These are phyloP conservation scores for Eriosoma lanigerum DNA, from an alignment of 1,140 invertebrate species.

Conservation along the genomic window DNA sequence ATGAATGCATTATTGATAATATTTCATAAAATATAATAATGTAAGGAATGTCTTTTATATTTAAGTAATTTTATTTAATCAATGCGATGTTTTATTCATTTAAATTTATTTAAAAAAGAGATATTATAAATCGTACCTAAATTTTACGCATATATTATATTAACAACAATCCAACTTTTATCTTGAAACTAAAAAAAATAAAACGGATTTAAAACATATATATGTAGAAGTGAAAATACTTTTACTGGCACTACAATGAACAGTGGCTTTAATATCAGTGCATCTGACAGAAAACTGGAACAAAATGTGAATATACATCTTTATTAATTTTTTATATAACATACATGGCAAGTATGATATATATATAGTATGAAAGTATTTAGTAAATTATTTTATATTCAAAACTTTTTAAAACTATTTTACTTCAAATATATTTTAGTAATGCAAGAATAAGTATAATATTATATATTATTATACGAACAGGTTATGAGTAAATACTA, in stretches of 20 bases:
- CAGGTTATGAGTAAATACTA: too few species aligned
- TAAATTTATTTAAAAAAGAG: not conserved
- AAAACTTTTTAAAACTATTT: too few species aligned
- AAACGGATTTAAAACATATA: conserved; percentile 9
- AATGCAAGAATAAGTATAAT: too few species aligned
- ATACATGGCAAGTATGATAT: not conserved
- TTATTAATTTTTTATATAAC: conserved; percentile 1
- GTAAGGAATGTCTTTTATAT: too few species aligned
- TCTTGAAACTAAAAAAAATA: conserved; percentile 5
- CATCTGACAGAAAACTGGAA: conserved; percentile 36
- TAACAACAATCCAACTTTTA: not conserved
- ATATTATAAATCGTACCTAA: not conserved
- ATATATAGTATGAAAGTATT: not conserved
- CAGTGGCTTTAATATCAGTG: conserved; percentile 13
- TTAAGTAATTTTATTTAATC: too few species aligned
- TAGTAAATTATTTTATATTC: too few species aligned
- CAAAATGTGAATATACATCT: conserved; percentile 18
- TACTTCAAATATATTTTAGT: too few species aligned
- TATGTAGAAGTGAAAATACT: conserved; percentile 7
- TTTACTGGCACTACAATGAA: not conserved
- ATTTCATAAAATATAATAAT: too few species aligned
- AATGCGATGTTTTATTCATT: not conserved
- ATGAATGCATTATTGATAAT: too few species aligned
- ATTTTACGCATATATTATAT: not conserved
- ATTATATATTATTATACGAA: not conserved